These are phyloP conservation scores for Natator depressus DNA, from an alignment of 2,113 vertebrate genomes.

Conservation along the genomic window DNA sequence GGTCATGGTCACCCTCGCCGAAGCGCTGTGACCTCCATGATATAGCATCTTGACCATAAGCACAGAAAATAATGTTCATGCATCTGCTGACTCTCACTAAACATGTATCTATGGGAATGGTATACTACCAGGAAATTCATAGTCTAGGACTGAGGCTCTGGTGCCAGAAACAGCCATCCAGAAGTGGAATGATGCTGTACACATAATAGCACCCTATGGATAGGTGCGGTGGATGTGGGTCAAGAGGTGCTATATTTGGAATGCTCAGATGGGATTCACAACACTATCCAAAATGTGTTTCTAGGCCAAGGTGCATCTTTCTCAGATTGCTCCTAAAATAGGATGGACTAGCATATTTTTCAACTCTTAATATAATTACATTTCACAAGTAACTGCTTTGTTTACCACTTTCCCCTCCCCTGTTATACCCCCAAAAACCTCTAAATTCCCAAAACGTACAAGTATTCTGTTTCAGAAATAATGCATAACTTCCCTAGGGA, in stretches of 20 bases:
- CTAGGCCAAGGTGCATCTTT: neutral
- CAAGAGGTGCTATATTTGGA: neutral
- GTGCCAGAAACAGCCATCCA: neutral
- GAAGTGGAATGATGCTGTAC: neutral
- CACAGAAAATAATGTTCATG: neutral
- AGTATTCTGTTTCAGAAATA: conserved; percentile 20
- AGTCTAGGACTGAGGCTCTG: neutral
- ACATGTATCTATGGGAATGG: neutral
- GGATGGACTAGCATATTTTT: neutral
- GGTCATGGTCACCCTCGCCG: neutral
- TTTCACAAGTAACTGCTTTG: neutral
- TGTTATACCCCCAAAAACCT: neutral
- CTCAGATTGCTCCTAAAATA: neutral
- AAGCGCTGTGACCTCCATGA: neutral
- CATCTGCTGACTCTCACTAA: neutral
- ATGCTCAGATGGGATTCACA: neutral
- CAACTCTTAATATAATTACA: neutral
- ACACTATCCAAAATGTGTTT: neutral
- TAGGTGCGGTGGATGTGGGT: neutral
- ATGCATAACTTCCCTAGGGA: conserved; percentile 9
- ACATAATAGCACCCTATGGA: neutral
- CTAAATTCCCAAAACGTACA: neutral
- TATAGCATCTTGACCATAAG: neutral
- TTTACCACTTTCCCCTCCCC: neutral
- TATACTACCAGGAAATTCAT: neutral